Conservation (phyloP, 2,888 invertebrate genomes). For the Seladonia tumulorum region DNA sequence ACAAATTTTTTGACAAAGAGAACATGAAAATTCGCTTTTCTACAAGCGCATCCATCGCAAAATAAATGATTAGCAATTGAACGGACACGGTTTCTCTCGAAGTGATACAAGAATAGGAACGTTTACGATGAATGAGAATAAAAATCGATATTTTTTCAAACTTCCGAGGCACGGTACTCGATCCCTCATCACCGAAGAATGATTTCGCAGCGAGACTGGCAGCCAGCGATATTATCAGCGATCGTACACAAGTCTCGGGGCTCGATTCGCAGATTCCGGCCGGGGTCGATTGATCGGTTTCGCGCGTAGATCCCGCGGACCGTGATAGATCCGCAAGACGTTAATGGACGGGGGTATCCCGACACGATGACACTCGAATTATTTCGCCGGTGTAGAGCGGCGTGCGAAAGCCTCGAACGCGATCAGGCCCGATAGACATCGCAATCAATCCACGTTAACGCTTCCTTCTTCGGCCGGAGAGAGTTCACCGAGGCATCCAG, state of each 20-base stretch:
- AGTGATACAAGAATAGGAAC: neutral
- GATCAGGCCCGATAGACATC: conserved; percentile 12
- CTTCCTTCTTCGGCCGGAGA: conserved; percentile 10
- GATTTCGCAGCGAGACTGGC: neutral
- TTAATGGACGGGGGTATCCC: conserved; percentile 37
- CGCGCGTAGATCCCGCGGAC: conserved; percentile 13
- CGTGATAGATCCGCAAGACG: conserved; percentile 35
- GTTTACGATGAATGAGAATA: neutral
- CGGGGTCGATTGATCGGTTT: conserved; percentile 35
- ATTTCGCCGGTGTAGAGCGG: conserved; percentile 24
- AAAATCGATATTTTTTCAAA: neutral
- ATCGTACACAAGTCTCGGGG: conserved; percentile 34
- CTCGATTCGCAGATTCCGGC: conserved; percentile 24
- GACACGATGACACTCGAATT: conserved; percentile 26
- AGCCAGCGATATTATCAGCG: conserved; percentile 14
- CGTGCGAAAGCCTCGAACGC: conserved; percentile 11
- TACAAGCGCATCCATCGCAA: neutral
- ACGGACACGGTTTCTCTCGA: too few species aligned
- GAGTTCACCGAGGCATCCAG: conserved; percentile 14
- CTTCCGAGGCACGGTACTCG: neutral
- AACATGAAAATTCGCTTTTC: neutral
- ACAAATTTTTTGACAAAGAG: too few species aligned
- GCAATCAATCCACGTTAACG: conserved; percentile 33
- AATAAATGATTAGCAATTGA: too few species aligned
- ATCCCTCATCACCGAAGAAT: neutral